Conservation (phyloP, 53 echinoderm and acorn worm species). For the Pentamera pediparva region DNA sequence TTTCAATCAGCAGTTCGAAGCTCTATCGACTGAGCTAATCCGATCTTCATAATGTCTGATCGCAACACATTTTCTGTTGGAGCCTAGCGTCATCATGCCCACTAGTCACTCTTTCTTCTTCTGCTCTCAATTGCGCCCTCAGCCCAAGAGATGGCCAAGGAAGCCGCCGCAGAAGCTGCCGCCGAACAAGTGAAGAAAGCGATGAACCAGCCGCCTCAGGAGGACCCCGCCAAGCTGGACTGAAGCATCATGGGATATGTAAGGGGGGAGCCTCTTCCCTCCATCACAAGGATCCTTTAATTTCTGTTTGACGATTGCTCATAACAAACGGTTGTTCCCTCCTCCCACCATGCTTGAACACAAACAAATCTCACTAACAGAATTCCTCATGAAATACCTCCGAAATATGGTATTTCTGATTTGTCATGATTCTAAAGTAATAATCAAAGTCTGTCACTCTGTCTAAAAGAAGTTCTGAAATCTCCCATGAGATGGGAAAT, state of each 20-base stretch:
- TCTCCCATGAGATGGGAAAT: too few species aligned
- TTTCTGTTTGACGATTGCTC: neutral
- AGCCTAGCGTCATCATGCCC: neutral
- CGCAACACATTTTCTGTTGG: too few species aligned
- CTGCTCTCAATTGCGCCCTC: neutral
- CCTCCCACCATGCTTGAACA: too few species aligned
- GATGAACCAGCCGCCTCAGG: conserved; percentile 46
- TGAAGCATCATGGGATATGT: conserved; percentile 17
- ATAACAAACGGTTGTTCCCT: neutral
- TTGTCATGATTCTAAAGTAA: too few species aligned
- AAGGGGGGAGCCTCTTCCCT: conserved; percentile 2
- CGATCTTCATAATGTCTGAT: too few species aligned
- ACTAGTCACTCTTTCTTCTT: neutral
- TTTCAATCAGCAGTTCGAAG: too few species aligned
- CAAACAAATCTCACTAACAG: too few species aligned
- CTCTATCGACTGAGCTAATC: too few species aligned
- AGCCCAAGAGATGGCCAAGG: conserved; percentile 85
- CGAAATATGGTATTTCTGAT: too few species aligned
- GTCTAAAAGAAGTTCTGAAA: too few species aligned
- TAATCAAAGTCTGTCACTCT: too few species aligned
- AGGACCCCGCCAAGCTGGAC: conserved; percentile 53
- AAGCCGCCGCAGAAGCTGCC: conserved; percentile 81
- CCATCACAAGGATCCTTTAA: conserved; percentile 8
- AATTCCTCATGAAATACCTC: too few species aligned
- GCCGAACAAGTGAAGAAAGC: conserved; percentile 84